phyloP scores from a whole-genome alignment of 2,888 invertebrate genomes.

The Melieria crassipennis region DNA sequence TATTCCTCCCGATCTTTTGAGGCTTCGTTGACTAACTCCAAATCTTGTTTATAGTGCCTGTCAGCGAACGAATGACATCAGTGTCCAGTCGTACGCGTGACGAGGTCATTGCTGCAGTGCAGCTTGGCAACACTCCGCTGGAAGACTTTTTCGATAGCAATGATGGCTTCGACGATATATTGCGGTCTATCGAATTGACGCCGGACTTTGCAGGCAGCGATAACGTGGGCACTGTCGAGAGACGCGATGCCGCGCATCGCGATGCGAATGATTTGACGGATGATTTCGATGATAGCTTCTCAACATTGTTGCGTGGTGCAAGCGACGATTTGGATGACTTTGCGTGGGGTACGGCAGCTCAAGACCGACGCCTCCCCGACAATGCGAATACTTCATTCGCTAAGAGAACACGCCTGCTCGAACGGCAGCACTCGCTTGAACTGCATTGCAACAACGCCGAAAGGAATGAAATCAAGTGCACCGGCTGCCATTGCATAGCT shows the following conservation, averaged over 20 bases:
- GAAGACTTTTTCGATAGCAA: conserved; percentile 56
- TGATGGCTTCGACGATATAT: conserved; percentile 58
- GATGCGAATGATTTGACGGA: conserved; percentile 13
- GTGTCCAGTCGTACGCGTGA: not conserved
- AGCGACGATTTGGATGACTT: conserved; percentile 27
- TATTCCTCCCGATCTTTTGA: no score
- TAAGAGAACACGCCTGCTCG: conserved; percentile 18
- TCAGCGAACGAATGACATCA: no score
- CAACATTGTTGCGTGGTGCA: conserved; percentile 14
- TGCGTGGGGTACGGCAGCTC: conserved; percentile 41
- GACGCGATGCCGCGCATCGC: no score
- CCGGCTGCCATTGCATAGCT: conserved; percentile 57
- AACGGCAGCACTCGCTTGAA: not conserved
- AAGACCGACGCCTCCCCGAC: conserved; percentile 6
- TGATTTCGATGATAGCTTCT: conserved; percentile 26
- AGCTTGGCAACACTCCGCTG: conserved; percentile 35
- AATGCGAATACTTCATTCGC: conserved; percentile 1
- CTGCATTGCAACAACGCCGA: no score
- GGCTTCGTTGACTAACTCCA: no score
- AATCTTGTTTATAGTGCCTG: no score
- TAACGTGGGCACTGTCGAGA: not conserved
- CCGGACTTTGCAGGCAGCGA: not conserved
- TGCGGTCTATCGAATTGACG: conserved; percentile 42
- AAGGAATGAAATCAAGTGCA: conserved; percentile 47
- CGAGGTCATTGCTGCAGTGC: conserved; percentile 20